A percentile compares a stretch with the other conserved stretches of the same genome.
Evolutionary conservation across 2,113 vertebrate genomes (phyloP).

Genomic region (Lota lota): DNA sequence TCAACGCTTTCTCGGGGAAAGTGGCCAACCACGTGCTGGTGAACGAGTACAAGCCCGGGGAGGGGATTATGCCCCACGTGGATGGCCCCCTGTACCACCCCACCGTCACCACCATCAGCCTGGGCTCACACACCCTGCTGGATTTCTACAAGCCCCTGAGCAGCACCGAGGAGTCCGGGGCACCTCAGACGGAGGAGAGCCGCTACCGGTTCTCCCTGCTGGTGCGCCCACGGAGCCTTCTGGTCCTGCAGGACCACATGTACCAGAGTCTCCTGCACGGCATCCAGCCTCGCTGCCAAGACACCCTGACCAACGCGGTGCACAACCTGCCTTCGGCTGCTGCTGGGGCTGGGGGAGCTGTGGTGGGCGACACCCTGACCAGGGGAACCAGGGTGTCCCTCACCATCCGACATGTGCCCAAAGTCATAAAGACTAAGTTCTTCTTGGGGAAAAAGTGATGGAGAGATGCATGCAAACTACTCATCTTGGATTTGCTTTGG

Average conservation of each 20-base stretch:
- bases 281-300: constrained; percentile 59
- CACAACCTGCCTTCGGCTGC: constrained; percentile 64
- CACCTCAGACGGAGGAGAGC: constrained; percentile 68
- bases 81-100: constrained; percentile 89
- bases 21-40: constrained; percentile 86
- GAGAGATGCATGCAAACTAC: neutral
- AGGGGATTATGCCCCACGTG: constrained; percentile 92
- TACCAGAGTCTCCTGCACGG: constrained; percentile 83
- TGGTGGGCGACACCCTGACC: constrained; percentile 60
- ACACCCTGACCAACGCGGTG: constrained; percentile 68
- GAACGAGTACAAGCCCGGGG: constrained; percentile 84
- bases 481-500: neutral
- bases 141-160: constrained; percentile 81
- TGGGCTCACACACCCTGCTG: constrained; percentile 85
- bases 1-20: constrained; percentile 78
- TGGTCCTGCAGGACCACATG: constrained; percentile 79
- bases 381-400: constrained; percentile 82
- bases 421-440: constrained; percentile 75
- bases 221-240: constrained; percentile 78
- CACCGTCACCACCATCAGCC: constrained; percentile 84
- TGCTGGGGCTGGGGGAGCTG: constrained; percentile 47
- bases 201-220: constrained; percentile 78
- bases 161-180: constrained; percentile 27
- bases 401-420: constrained; percentile 86
- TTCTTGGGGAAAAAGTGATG: constrained; percentile 70